Conservation (phyloP, 2,888 invertebrate genomes). For the Heteromyza rotundicornis region DNA sequence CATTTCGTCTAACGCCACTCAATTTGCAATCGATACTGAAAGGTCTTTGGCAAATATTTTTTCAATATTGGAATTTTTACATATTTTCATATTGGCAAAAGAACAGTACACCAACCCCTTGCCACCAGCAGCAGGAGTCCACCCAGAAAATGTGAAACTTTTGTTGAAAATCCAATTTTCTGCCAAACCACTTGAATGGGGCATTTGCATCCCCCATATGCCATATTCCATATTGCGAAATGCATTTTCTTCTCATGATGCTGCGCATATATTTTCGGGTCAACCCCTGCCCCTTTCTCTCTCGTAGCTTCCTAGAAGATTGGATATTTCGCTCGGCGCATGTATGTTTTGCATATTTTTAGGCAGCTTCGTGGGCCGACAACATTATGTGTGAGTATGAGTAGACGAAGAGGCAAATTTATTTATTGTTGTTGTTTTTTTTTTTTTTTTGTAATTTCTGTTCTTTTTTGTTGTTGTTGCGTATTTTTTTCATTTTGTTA, state of each 20-base stretch:
- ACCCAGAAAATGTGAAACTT: background rate
- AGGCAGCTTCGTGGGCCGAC: background rate
- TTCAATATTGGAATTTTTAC: background rate
- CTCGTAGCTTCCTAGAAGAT: too few species aligned
- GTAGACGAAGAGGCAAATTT: background rate
- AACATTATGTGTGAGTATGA: background rate
- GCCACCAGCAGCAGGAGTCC: too few species aligned
- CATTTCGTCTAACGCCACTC: too few species aligned
- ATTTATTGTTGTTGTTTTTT: background rate
- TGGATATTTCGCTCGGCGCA: too few species aligned
- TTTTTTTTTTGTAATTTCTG: background rate
- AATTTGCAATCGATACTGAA: background rate
- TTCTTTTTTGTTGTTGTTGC: too few species aligned
- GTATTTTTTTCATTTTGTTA: background rate
- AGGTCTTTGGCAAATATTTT: background rate
- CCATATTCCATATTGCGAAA: too few species aligned
- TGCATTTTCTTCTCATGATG: background rate
- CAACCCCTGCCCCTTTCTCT: too few species aligned
- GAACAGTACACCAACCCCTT: too few species aligned
- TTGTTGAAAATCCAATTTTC: conserved; percentile 2
- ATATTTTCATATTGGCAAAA: background rate
- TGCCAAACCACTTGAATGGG: background rate
- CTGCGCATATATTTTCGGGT: too few species aligned
- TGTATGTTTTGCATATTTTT: conserved; percentile 2
- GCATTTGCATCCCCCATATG: background rate